Base-by-base conservation (phyloP, 2,888 invertebrate genomes). In the Apomyelois bistriatella region DNA sequence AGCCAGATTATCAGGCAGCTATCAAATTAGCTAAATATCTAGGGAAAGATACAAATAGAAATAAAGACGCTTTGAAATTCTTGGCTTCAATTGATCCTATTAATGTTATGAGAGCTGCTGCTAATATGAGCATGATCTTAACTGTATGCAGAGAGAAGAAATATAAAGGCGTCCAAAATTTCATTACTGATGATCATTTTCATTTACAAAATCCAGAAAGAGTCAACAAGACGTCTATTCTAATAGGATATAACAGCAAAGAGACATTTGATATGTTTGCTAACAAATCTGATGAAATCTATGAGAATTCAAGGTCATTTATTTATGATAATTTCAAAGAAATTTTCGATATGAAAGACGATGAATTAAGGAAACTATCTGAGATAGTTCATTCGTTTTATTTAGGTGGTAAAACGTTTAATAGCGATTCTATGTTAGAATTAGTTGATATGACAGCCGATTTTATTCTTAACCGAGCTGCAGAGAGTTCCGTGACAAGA, bases 241-340 rank as follows among this genome's bases (percentile, higher is more conserved):
- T 82, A 22, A 62, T 76, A 5, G 82, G 81, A 0, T 75, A 71
- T 16, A 80, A 72, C 6, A 73, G 72, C 30, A 72, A 74, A 57
- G 81, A 81, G 61, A 61, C 61, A 1, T 72, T 74, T 15, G 56
- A 56, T 9, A 56, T 57, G 3, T 74, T 65, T 15, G 61, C 58
- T 3, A 63, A 62, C 7, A 57, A 68, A 55, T 52, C 58, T 0
- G 58, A 65, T 36, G 54, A 62, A 1, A 70, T 64, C 49, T 71
- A 66, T 15, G 37, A 49, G 4, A 58, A 41, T n/a, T 10, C 59
- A 2, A 47, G 52, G 6, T 49, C 61, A 10, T 50, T 61, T 16
- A 57, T 68, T 35, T 35, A 54, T 3, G 57, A 64, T 1, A 62
- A 60, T 52, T 50, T 71, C 2, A 53, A 55, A 3, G 55, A 59